Conservation (phyloP, 2,888 invertebrate genomes). For the Stenchaetothrips biformis region DNA sequence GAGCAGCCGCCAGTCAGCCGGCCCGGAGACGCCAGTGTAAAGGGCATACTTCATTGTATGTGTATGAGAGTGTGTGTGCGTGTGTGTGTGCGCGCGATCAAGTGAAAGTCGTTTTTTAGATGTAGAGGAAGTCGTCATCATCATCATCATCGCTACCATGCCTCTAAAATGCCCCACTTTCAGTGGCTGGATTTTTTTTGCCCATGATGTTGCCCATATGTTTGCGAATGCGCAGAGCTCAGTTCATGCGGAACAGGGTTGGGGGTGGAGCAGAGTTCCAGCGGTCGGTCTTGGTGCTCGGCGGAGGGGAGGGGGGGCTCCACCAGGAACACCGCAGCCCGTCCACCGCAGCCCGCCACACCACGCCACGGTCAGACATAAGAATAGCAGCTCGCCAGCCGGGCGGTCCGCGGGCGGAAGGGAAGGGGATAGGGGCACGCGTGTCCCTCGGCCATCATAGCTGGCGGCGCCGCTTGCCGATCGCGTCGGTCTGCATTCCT, state of each 20-base stretch:
- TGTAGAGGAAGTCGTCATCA: too few species aligned
- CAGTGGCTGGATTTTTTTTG: too few species aligned
- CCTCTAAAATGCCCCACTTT: too few species aligned
- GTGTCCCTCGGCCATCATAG: slow-evolving; percentile 4
- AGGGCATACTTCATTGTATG: background rate
- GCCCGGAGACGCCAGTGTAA: background rate
- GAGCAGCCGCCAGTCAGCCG: background rate
- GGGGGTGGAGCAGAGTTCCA: too few species aligned
- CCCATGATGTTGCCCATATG: too few species aligned
- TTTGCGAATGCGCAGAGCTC: too few species aligned
- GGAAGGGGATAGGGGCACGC: background rate
- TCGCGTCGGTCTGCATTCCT: background rate
- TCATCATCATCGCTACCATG: too few species aligned
- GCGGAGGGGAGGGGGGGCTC: too few species aligned
- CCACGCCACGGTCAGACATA: background rate
- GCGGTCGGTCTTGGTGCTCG: too few species aligned
- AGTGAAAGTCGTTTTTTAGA: background rate
- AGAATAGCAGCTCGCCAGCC: slow-evolving; percentile 19
- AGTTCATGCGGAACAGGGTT: too few species aligned
- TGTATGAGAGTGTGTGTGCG: background rate
- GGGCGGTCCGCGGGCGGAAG: background rate
- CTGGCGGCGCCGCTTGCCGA: background rate
- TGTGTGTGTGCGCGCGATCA: background rate
- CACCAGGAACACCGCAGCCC: too few species aligned
- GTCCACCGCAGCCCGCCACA: background rate